phyloP scores from a whole-genome alignment of 2,797 vertebrate species.

The Hozukius guyotensis region DNA sequence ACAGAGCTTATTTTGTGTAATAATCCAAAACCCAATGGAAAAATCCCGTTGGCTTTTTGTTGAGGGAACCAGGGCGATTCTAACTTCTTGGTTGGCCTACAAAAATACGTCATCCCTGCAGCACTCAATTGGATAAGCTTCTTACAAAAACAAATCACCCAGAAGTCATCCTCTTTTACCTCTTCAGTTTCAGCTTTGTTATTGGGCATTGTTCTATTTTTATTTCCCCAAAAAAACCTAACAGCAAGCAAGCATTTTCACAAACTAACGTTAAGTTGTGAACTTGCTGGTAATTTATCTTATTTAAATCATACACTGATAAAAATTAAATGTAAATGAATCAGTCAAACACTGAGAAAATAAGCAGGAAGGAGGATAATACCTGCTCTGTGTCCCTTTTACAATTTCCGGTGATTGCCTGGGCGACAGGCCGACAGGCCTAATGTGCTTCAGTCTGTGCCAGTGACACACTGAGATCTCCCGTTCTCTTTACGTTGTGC shows the following conservation, averaged over 20 bases:
- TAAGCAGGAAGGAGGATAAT: slow-evolving; percentile 26
- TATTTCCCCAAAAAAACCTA: not conserved
- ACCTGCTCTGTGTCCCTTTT: not conserved
- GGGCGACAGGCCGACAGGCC: slow-evolving; percentile 5
- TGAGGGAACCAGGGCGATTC: no score
- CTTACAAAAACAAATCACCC: not conserved
- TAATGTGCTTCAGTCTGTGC: slow-evolving; percentile 18
- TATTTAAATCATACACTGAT: slow-evolving; percentile 3
- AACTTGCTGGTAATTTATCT: slow-evolving; percentile 2
- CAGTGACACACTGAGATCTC: slow-evolving; percentile 26
- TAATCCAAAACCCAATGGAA: no score
- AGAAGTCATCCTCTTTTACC: not conserved
- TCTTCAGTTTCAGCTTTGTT: not conserved
- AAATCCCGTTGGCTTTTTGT: no score
- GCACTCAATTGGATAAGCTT: not conserved
- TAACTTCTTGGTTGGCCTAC: no score
- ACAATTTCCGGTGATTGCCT: not conserved
- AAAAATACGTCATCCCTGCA: no score
- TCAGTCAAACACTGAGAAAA: slow-evolving; percentile 26
- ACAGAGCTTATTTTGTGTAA: no score
- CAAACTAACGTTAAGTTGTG: not conserved
- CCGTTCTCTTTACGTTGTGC: slow-evolving; percentile 9
- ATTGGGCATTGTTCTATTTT: not conserved
- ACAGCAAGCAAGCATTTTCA: not conserved
- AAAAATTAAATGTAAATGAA: slow-evolving; percentile 1